Percentiles rank a stretch among this genome's conserved stretches.
phyloP scores from a whole-genome alignment of 2,113 vertebrate genomes.

The Rhabdomys dilectus region DNA sequence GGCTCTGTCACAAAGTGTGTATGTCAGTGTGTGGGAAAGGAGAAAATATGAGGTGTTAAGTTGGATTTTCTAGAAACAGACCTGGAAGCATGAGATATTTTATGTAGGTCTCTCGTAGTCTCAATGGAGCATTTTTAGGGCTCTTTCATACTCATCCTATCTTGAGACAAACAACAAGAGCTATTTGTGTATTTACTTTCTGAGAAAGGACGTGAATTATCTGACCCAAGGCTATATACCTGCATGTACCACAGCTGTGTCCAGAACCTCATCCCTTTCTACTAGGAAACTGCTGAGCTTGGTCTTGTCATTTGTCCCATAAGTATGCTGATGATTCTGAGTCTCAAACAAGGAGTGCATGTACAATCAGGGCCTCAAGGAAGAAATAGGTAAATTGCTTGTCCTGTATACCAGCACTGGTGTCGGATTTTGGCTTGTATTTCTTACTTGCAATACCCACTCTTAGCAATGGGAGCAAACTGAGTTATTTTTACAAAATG shows the following conservation, averaged over 20 bases:
- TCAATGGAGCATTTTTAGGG: not conserved
- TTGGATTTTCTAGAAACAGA: conserved; percentile 16
- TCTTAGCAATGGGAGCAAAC: conserved; percentile 65
- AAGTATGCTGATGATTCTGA: not conserved
- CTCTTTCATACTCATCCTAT: not conserved
- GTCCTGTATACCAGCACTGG: not conserved
- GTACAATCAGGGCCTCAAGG: not conserved
- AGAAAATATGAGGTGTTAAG: not conserved
- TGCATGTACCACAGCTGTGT: not conserved
- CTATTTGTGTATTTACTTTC: not conserved
- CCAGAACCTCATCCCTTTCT: not conserved
- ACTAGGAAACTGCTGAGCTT: not conserved
- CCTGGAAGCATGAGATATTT: not conserved
- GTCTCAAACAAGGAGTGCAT: not conserved
- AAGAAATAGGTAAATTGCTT: not conserved
- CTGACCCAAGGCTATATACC: not conserved
- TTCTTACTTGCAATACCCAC: conserved; percentile 61
- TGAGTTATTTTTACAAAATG: conserved; percentile 75
- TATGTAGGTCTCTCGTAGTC: not conserved
- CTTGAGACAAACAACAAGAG: not conserved
- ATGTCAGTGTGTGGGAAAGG: not conserved
- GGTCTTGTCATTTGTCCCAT: not conserved
- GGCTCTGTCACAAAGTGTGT: not conserved
- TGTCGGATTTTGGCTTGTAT: conserved; percentile 54
- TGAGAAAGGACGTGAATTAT: not conserved